Evolutionary conservation across 2,888 invertebrate species (phyloP), one percentile per base, ranked within the genome.

Genomic region (Drosophila falleni): DNA sequence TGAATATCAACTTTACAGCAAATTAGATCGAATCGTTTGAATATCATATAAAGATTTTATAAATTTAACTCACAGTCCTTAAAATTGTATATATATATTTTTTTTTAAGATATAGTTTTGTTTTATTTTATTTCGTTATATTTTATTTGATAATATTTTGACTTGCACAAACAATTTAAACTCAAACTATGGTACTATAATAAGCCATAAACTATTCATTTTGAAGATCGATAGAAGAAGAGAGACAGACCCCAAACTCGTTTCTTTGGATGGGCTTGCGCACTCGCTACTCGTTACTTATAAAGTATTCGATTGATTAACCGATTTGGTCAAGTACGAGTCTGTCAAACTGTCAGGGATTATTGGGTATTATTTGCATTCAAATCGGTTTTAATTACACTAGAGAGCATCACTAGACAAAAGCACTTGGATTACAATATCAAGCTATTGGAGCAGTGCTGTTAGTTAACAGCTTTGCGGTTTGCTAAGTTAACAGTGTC

Each of bases 31-130:
- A 58, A 58, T 58, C 47, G 58, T 46, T 58, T 16, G 56, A 81
- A 74, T 88, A 72, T 85, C 80, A 72, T 75, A 35, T 37, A 47
- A 29, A 53, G 41, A 64, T 64, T 65, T 59, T 66, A 19, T 78
- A 59, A 71, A 74, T 68, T 72, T 78, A 70, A 80, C 72, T 85
- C 87, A 85, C 84, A 89, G 84, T 80, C 74, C 75, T 76, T 65
- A 70, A 65, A 54, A n/a, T 50, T 61, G 35, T 66, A 66, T 50
- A 26, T 50, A 41, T 68, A 58, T 51, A 16, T 66, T 62, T 31
- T 33, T 15, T n/a, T 33, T 33, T 3, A 26, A 26, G 19, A 55
- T 61, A 49, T 69, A 65, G 13, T 71, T 41, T 62, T 54, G 49
- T 44, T 54, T 15, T 44, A 9, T 10, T 29, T 70, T 65, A 10